Evolutionary conservation across 2,113 vertebrate genomes (phyloP), one percentile per base, ranked within the genome.

Genomic region (Hydrolagus affinis): DNA sequence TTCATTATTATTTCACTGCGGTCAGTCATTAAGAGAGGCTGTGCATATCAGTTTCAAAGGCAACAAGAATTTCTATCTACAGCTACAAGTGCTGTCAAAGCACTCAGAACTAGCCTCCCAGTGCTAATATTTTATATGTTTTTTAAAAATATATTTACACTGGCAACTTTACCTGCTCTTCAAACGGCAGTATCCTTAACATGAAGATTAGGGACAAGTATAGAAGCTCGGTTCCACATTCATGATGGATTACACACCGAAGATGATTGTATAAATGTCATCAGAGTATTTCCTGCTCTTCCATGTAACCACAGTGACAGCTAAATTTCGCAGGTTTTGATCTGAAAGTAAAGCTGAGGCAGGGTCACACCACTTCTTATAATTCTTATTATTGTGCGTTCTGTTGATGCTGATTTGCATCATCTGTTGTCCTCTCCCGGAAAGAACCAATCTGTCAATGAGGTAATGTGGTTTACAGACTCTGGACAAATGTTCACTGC

Each of bases 401-500:
- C 15, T 15, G 60, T 78, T n/a, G 23, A 23, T 23, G 23, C 19
- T 62, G 10, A 12, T 25, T 28, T 19, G 59, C 28, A 59, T 62
- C 23, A 80, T 23, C 77, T 30, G 8, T 1, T 30, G 8, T 15
- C 77, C 14, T 28, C 60, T 28, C 64, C 23, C 62, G 64, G 64
- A 64, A 25, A 11, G 8, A 64, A 60, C 15, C 0, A 3, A 44
- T 44, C 6, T 44, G 44, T 44, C 64, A 80, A 80, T 80, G 77
- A 64, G 77, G 25, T 80, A 80, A 80, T 80, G 77, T 25, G 77
- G 59, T 80, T 80, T 80, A 80, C 77, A 80, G 57, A 66, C n/a
- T 80, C 14, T 30, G 25, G 77, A 7, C 77, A 64, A 80, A 80
- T 62, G 59, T 62, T 64, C 77, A 64, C 59, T 64, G 77, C 77